Evolutionary conservation across 1,140 invertebrate species (phyloP), one percentile per base, ranked within the genome.

Genomic region (Cheumatopsyche charites): DNA sequence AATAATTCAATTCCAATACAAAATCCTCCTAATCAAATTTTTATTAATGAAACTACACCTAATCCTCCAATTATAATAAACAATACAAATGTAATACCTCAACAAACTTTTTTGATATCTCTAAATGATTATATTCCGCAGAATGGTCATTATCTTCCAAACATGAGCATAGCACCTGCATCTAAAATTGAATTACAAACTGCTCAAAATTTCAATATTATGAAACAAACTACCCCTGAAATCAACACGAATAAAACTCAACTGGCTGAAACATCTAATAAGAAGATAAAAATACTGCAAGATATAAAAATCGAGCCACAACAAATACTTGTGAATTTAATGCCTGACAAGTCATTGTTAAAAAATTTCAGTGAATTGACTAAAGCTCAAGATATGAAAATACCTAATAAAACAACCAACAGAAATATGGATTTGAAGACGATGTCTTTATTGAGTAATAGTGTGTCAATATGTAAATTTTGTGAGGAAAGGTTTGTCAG

Each of bases 261-360:
- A 21, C 5, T 19, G 0, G 0, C 25, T 1, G 47, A 49, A 47
- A 17, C 61, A 15, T 2, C 61, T 9, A 72, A 67, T 58, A 72
- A 72, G 67, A 72, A 72, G 42, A 72, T 72, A n/a, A 62, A 72
- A 66, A 72, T 72, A 15, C 29, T 72, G 9, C 17, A 72, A 72
- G 47, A 72, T 55, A 72, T 72, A 42, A 65, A 72, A 61, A 58
- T 72, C 4, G 29, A 66, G 6, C 63, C 63, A 6, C 68, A 66
- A 26, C 19, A 71, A 42, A 42, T 71, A 5, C 65, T 43, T 12
- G 23, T 72, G 11, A 72, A 72, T 26, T n/a, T 62, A 9, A 66
- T 66, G 1, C 36, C 26, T 17, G 47, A 66, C 36, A 62, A 72
- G 58, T 55, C 45, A 11, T 19, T 72, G 2, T 63, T 29, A 17